Evolutionary conservation across 2,113 vertebrate species (phyloP), one percentile per base, ranked within the genome.

Genomic region (Marcusenius ussheri): DNA sequence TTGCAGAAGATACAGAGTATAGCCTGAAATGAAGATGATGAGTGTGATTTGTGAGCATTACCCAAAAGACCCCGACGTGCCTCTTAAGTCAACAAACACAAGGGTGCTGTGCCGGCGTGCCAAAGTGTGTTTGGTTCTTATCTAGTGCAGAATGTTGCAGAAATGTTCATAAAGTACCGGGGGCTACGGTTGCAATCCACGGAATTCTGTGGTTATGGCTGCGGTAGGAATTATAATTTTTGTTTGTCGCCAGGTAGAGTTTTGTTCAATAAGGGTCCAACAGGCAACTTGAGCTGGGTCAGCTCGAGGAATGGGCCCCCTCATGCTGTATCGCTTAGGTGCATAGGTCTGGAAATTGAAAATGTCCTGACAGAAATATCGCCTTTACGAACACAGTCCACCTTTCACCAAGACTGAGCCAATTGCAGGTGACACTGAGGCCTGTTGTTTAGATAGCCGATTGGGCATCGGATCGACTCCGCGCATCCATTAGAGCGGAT

Each of bases 11-110:
- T 45, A 19, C 49, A 27, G 17, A 31, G 4, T 53, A 39, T 8
- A 19, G 85, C 21, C n/a, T 35, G 85, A 87, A 53, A 35, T 87
- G 31, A 56, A 53, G 47, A 53, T 87, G 50, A 53, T 27, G 31
- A 17, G 49, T 35, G 50, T 87, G 85, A 87, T 89, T 89, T 89
- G 50, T 51, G 77, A 15, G 49, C 35, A 46, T 35, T 80, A 83
- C 17, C 39, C 46, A 83, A 42, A 51, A 53, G 11, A 50, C 66
- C 58, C n/a, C 15, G 27, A 53, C 50, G 35, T 83, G 70, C 70
- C 39, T n/a, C 74, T 45, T 56, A 11, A 53, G 31, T 49, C 77
- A 83, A 13, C 66, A 35, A 83, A 51, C 74, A 89, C 17, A 31
- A 45, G 5, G 31, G 50, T 83, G 47, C 50, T 45, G 47, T 74